Evolutionary conservation across 2,113 vertebrate genomes (phyloP), one percentile per base, ranked within the genome.

Genomic region (Cyanoramphus novaezelandiae): DNA sequence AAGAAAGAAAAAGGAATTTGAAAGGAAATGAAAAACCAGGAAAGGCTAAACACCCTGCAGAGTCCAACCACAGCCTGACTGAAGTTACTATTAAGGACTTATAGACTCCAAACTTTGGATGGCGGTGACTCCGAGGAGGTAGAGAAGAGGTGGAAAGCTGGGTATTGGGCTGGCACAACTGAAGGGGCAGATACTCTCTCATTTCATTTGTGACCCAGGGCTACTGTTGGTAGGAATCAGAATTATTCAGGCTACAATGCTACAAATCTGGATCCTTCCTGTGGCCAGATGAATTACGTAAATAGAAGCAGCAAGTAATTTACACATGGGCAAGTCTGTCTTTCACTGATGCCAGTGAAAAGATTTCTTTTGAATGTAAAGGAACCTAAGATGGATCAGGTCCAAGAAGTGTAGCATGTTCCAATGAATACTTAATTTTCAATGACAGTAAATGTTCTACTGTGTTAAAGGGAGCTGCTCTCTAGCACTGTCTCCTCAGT

Each of bases 41-140:
- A 93, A 35, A 67, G 52, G 62, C 37, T 47, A 82, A 78, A 78
- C 27, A 20, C 12, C 29, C 29, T 44, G 49, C 33, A 52, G 7
- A 46, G 46, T 31, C 29, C 29, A 75, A 86, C 24, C 69, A 78
- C 16, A 28, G 27, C 12, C 23, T 14, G 12, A 59, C 6, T 41
- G 46, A 92, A 92, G 35, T 27, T 13, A 28, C 7, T 20, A 43
- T 17, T 41, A 77, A 41, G n/a, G 69, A 83, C 71, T 23, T 62
- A 49, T 3, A 65, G 57, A 77, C 37, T 85, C n/a, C 60, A 80
- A 28, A 49, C 46, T 72, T 78, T 39, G 87, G 31, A 57, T 44
- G 24, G 18, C 0, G 0, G n/a, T 55, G 31, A 50, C n/a, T 82
- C 27, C 1, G 1, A 88, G 27, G 14, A 71, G 13, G 29, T 9